Evolutionary conservation across 2,888 invertebrate genomes (phyloP).

Genomic region (Dicycla oo): DNA sequence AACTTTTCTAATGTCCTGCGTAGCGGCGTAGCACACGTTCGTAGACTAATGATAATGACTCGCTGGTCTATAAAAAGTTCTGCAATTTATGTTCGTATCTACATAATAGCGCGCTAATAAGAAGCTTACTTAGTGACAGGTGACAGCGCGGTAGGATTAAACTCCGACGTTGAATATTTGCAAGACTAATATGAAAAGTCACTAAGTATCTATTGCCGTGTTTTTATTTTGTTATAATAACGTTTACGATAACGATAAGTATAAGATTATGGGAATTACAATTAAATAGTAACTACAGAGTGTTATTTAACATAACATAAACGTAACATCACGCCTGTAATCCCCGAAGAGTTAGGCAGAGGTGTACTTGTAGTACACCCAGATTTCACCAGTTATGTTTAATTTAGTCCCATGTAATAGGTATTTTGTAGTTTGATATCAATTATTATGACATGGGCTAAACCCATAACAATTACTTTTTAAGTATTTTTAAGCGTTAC

Average conservation of each 20-base stretch:
- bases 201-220: neutral
- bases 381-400: no score
- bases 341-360: no score
- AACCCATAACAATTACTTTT: conserved; percentile 13
- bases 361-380: no score
- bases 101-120: neutral
- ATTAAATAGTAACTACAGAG: neutral
- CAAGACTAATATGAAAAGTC: neutral
- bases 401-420: no score
- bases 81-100: conserved; percentile 9
- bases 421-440: neutral
- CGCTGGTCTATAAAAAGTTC: conserved; percentile 3
- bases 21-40: conserved; percentile 20
- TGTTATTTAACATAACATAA: no score
- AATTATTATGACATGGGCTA: neutral
- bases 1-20: conserved; percentile 47
- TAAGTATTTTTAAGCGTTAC: neutral
- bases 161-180: neutral
- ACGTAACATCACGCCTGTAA: no score
- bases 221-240: neutral
- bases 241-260: neutral
- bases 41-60: conserved; percentile 22
- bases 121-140: conserved; percentile 6
- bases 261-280: neutral
- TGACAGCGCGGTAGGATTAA: conserved; percentile 4